phyloP scores from a whole-genome alignment of 2,797 vertebrate species.

The Microctenopoma stevenorrisi region DNA sequence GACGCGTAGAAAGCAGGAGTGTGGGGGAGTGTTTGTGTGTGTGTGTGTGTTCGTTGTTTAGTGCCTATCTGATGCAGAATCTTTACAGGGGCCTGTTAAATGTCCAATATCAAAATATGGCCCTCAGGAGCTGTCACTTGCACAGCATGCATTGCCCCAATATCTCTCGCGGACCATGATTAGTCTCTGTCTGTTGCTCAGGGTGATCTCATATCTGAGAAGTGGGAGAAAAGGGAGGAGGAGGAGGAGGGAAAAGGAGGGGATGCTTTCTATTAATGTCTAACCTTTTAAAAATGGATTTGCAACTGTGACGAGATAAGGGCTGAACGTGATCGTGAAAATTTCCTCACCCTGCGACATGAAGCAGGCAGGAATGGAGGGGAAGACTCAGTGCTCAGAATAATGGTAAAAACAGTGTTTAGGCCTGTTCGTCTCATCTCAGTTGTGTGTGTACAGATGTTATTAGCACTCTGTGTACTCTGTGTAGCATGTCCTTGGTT shows the following conservation, averaged over 20 bases:
- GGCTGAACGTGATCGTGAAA: slow-evolving; percentile 61
- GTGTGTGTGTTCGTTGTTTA: slow-evolving; percentile 26
- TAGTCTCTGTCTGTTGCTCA: slow-evolving; percentile 80
- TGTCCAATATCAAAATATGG: slow-evolving; percentile 65
- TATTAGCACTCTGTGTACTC: slow-evolving; percentile 16
- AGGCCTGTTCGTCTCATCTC: slow-evolving; percentile 44
- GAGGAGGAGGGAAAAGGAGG: slow-evolving; percentile 54
- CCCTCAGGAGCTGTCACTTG: slow-evolving; percentile 61
- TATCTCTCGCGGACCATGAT: slow-evolving; percentile 70
- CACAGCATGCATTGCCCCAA: slow-evolving; percentile 44
- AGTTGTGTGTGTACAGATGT: slow-evolving; percentile 3
- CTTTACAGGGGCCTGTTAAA: slow-evolving; percentile 73
- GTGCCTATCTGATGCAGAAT: slow-evolving; percentile 33
- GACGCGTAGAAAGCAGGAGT: slow-evolving; percentile 3
- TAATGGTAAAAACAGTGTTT: slow-evolving; percentile 32
- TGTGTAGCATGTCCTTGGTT: slow-evolving; percentile 2
- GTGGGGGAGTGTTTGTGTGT: neutral
- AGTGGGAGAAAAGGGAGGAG: slow-evolving; percentile 37
- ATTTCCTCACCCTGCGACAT: slow-evolving; percentile 47
- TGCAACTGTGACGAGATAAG: slow-evolving; percentile 77
- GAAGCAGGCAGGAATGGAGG: slow-evolving; percentile 24
- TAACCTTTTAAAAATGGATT: slow-evolving; percentile 83
- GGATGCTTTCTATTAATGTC: slow-evolving; percentile 75
- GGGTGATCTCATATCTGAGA: slow-evolving; percentile 79
- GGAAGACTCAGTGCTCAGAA: slow-evolving; percentile 28